Evolutionary conservation across 2,888 invertebrate genomes (phyloP), one percentile per base, ranked within the genome.

Genomic region (Plagodis dolabraria): DNA sequence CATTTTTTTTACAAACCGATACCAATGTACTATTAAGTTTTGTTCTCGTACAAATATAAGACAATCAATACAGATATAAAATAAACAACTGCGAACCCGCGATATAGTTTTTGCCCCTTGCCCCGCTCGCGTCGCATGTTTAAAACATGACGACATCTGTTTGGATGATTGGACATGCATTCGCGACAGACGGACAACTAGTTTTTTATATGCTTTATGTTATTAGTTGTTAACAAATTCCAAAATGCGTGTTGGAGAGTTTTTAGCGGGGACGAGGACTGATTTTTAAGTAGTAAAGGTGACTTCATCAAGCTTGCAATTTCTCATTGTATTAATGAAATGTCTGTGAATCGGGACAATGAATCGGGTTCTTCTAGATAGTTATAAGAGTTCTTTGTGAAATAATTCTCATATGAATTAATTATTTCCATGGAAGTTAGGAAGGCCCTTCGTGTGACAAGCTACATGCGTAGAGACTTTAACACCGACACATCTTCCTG

Each of bases 71-170:
- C 44, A 56, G 43, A 51, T 54, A 47, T 53, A 54, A 44, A 43
- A 48, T 68, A 68, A 7, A 62, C 60, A 61, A n/a, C 47, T 7
- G 43, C 54, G 47, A 47, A 61, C n/a, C 47, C 6, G 43, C 54
- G 47, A 47, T 54, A 55, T 52, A 60, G 55, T 51, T 60, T 55
- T 59, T 60, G 34, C 60, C n/a, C 51, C 51, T n/a, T 34, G 34
- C 38, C 40, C 38, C 54, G 51, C 38, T 55, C 55, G 60, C 57
- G 65, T 57, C 63, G 46, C 71, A 79, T 79, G 77, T 75, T 74
- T 85, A 69, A 86, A 74, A 77, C 83, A 87, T 85, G 67, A 53
- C 53, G 69, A 85, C 83, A 83, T 78, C 79, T 85, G 85, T 83
- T 74, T 59, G 58, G 67, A 63, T 80, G 82, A 82, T 80, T 75